Evolutionary conservation across 2,113 vertebrate genomes (phyloP).

Genomic region (Percina caprodes): DNA sequence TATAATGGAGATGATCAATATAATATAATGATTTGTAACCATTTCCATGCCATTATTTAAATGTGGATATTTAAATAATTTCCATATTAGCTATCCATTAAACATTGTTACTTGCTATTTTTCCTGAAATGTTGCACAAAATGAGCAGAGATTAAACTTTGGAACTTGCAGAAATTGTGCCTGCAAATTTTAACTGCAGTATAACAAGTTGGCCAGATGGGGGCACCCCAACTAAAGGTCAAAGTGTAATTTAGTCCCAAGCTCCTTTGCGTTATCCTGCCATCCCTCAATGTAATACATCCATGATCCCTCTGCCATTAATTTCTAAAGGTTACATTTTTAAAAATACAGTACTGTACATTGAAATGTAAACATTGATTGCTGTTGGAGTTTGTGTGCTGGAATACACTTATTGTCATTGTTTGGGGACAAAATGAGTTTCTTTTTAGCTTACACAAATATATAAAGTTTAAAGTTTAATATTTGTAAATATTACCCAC

Average conservation of each 20-base stretch:
- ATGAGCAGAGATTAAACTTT: not conserved
- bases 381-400: not conserved
- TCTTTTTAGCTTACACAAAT: not conserved
- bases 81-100: not conserved
- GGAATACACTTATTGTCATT: not conserved
- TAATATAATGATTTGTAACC: not conserved
- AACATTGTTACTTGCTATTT: not conserved
- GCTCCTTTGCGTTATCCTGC: not conserved
- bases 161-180: not conserved
- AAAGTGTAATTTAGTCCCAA: conserved; percentile 38
- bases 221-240: conserved; percentile 65
- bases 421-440: not conserved
- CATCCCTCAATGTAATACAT: not conserved
- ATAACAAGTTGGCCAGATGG: conserved; percentile 44
- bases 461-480: not conserved
- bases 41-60: conserved; percentile 22
- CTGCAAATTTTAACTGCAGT: conserved; percentile 41
- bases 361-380: not conserved
- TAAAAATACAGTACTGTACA: not conserved
- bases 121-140: conserved; percentile 5
- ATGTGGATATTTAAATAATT: not conserved
- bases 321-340: not conserved
- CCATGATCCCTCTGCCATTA: not conserved
- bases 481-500: not conserved
- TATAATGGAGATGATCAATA: conserved; percentile 37